Base-by-base conservation (phyloP, 1,140 invertebrate species). In the Cydia splendana region DNA sequence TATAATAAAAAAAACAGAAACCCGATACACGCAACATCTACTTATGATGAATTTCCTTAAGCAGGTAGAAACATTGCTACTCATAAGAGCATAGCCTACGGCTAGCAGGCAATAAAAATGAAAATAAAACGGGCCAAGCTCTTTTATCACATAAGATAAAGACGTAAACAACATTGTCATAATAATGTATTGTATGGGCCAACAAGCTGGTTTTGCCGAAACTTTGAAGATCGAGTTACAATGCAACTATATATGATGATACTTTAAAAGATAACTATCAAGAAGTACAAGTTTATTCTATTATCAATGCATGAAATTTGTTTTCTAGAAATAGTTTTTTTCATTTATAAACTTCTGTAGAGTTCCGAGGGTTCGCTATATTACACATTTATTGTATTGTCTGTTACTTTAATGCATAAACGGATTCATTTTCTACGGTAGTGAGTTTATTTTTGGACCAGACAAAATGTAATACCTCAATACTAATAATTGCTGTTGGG, bases 61-160 rank as follows among this genome's bases (percentile, higher is more conserved):
- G 30, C 65, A 71, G 15, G 34, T 42, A 71, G n/a, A 18, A 38
- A 71, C 34, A 42, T 71, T 18, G 67, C 34, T 71, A 38, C 67
- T 67, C 24, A 62, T 24, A 20, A 62, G 57, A 62, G 18, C 20
- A 62, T 18, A 10, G 67, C 67, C 67, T 12, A 15, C 67, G 67
- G 67, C 67, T 24, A 71, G 67, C 34, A 20, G 18, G 38, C n/a
- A 71, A 71, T 71, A 71, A 71, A 71, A 71, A 71, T 42, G n/a
- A 42, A 71, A 71, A 71, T 71, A 71, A 71, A 71, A 71, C 10
- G 38, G 15, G 9, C 30, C 13, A 18, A n/a, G 34, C 15, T 42
- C 65, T 71, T 71, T 71, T 71, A 71, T 71, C 67, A 42, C n/a
- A 12, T 71, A 34, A 71, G 30, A 71, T 71, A 71, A 71, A 71